A percentile compares a stretch with the other conserved stretches of the same genome.
phyloP scores from a whole-genome alignment of 2,797 vertebrate genomes.

The Lophotriccus pileatus region DNA sequence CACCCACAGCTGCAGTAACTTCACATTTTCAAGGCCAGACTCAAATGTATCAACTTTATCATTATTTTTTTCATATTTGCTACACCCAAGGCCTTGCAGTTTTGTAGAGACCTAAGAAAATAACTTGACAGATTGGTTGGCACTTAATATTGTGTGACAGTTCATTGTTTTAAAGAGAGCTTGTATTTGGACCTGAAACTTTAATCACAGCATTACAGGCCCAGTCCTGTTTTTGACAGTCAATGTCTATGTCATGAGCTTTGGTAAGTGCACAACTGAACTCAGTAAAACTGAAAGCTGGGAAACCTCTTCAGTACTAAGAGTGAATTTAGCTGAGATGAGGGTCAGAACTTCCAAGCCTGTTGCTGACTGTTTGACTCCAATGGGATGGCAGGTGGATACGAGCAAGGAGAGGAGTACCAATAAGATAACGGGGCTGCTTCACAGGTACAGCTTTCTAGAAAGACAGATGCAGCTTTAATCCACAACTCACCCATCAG shows the following conservation, averaged over 20 bases:
- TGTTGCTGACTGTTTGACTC: background rate
- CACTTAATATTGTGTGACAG: background rate
- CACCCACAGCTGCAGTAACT: constrained; percentile 35
- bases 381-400: background rate
- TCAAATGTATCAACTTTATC: constrained; percentile 34
- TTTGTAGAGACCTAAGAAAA: constrained; percentile 35
- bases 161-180: constrained; percentile 22
- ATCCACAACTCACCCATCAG: background rate
- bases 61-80: constrained; percentile 25
- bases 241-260: background rate
- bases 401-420: background rate
- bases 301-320: background rate
- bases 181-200: background rate
- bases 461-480: background rate
- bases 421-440: background rate
- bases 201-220: background rate
- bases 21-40: constrained; percentile 34
- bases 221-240: background rate
- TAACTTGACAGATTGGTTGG: background rate
- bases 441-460: background rate
- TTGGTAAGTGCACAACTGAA: background rate
- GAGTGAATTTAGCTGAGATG: background rate
- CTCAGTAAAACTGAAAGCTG: background rate
- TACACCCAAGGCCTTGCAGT: background rate
- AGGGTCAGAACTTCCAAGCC: background rate